A percentile compares a stretch with the other conserved stretches of the same genome.
These are phyloP conservation scores for Leptestheria dahalacensis DNA, from an alignment of 1,140 invertebrate species.

Conservation along the genomic window DNA sequence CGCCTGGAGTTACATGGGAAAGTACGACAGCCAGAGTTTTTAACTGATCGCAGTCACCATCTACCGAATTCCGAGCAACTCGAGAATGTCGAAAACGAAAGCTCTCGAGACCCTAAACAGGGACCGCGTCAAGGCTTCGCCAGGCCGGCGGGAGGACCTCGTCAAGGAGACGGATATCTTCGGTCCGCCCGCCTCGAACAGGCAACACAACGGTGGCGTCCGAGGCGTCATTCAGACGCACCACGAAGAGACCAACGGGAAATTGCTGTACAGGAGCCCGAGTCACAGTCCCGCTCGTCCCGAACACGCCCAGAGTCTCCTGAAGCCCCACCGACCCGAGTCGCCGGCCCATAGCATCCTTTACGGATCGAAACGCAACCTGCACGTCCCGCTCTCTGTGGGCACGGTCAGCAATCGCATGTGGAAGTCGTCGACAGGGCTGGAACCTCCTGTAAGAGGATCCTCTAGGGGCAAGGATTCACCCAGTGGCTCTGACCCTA, in stretches of 20 bases:
- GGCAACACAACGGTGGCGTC: conserved; percentile 9
- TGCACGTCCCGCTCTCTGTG: neutral
- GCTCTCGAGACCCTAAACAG: neutral
- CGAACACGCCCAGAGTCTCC: neutral
- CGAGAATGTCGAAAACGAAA: neutral
- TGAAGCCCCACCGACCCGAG: neutral
- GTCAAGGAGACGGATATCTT: neutral
- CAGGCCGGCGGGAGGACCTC: neutral
- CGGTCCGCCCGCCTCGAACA: neutral
- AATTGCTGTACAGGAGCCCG: conserved; percentile 6
- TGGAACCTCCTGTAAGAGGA: neutral
- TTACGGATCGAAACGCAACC: neutral
- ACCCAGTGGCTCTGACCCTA: neutral
- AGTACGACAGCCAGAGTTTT: neutral
- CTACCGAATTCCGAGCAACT: neutral
- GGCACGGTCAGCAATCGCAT: no score
- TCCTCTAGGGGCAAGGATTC: neutral
- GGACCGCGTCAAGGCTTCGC: neutral
- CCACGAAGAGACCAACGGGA: neutral
- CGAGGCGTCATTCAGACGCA: conserved; percentile 11
- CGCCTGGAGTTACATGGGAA: neutral
- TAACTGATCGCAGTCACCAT: neutral
- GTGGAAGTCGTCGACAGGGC: no score
- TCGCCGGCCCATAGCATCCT: neutral
- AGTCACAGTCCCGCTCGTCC: conserved; percentile 10